Evolutionary conservation across 2,113 vertebrate species (phyloP).

Genomic region (Bungarus multicinctus): DNA sequence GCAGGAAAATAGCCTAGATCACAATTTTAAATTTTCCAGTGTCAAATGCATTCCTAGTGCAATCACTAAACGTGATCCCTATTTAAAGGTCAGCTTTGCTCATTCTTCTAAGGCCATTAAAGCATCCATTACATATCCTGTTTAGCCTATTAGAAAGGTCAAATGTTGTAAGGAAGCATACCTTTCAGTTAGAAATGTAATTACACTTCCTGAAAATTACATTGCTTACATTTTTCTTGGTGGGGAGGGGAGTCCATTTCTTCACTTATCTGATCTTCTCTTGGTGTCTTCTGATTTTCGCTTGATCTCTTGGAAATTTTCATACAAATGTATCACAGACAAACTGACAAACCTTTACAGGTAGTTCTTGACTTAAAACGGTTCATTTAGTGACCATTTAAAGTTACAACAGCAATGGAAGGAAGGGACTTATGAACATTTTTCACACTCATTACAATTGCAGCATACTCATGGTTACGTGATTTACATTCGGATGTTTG

Average conservation of each 20-base stretch:
- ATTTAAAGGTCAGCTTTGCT: slow-evolving; percentile 64
- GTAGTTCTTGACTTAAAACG: neutral
- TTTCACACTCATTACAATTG: neutral
- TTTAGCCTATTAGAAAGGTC: slow-evolving; percentile 66
- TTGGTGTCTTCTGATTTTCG: neutral
- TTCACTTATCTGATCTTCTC: neutral
- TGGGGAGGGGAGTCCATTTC: neutral
- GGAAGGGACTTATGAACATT: neutral
- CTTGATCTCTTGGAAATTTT: slow-evolving; percentile 32
- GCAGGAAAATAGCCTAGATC: neutral
- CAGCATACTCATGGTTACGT: neutral
- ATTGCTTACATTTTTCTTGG: slow-evolving; percentile 27
- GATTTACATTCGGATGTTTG: neutral
- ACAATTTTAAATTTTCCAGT: slow-evolving; percentile 34
- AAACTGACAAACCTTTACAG: neutral
- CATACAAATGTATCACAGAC: slow-evolving; percentile 19
- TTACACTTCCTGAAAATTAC: slow-evolving; percentile 58
- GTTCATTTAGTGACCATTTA: neutral
- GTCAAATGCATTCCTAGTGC: slow-evolving; percentile 46
- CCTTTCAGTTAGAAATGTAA: slow-evolving; percentile 60
- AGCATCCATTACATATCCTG: slow-evolving; percentile 59
- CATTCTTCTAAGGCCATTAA: slow-evolving; percentile 63
- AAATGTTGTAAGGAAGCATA: slow-evolving; percentile 55
- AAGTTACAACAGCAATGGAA: neutral
- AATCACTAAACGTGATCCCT: slow-evolving; percentile 28